Evolutionary conservation across 2,113 vertebrate species (phyloP), one percentile per base, ranked within the genome.

Genomic region (Micronycteris hirsuta): DNA sequence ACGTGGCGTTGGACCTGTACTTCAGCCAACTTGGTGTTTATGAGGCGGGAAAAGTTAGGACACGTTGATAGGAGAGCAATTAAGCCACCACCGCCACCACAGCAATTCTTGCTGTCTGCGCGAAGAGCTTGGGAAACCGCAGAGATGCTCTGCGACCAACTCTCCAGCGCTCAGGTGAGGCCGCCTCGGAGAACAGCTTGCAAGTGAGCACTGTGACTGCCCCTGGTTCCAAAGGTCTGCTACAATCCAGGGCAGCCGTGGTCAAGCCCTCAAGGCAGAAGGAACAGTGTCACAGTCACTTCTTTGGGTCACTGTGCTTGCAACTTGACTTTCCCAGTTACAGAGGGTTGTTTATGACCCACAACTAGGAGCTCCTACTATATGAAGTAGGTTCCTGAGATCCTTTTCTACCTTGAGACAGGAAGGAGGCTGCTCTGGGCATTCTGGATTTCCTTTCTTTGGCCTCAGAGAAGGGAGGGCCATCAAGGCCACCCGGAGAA

Each of bases 401-500:
- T 45, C 71, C 77, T 95, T 96, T 91, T 74, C 95, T 96, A 95
- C 58, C 68, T 68, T 96, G 81, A 93, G 83, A 94, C 52, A 87
- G 85, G 96, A 96, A 96, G 71, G 95, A 97, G 95, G 95, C 81
- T 92, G 88, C 93, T 96, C 91, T 96, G 92, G 96, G 89, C 93
- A 94, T 88, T 86, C 73, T 88, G 68, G 76, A 85, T 93, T 96
- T 94, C 91, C 96, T 82, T 89, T 93, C 95, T 91, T 88, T 96
- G 86, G 91, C 93, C 97, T 97, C 96, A 83, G 87, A 97, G 93
- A 88, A 97, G 95, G 95, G 96, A 98, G 90, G 92, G 97, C 95
- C 96, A 92, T 98, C 96, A 95, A 95, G 97, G 97, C 96, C 96
- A 96, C 95, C 96, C 65, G 86, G 83, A 96, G 90, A 95, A 95